These are phyloP conservation scores for Ursus arctos DNA, from an alignment of 2,113 vertebrate species.

Conservation along the genomic window DNA sequence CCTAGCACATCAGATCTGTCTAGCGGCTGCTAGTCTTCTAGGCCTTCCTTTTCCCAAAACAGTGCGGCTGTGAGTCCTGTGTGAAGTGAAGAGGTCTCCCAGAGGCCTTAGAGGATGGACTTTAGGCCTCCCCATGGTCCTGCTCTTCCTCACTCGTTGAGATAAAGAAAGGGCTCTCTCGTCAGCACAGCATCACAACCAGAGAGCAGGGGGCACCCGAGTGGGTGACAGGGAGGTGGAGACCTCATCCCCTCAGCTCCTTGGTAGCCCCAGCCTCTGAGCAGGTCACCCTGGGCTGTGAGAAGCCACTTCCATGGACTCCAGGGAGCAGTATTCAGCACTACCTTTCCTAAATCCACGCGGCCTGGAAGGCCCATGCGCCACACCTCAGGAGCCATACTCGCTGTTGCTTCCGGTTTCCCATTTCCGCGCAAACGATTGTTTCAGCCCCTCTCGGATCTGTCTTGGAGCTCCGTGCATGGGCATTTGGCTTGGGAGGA, in stretches of 20 bases:
- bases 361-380: fast-evolving
- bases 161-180: background rate
- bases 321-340: fast-evolving
- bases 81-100: background rate
- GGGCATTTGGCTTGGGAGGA: background rate
- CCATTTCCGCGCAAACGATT: background rate
- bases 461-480: background rate
- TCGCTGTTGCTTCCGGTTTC: background rate
- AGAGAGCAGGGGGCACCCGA: fast-evolving
- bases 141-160: background rate
- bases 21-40: background rate
- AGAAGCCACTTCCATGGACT: background rate
- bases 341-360: background rate
- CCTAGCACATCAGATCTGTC: background rate
- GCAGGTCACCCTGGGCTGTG: background rate
- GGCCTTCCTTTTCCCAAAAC: background rate
- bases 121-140: fast-evolving
- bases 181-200: background rate
- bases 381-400: background rate
- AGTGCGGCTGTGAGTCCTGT: background rate
- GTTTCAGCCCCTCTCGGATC: background rate
- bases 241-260: background rate
- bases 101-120: background rate
- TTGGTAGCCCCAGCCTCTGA: fast-evolving
- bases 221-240: background rate